These are phyloP conservation scores for Dryobotodes eremita DNA, from an alignment of 2,888 invertebrate genomes.

Conservation along the genomic window DNA sequence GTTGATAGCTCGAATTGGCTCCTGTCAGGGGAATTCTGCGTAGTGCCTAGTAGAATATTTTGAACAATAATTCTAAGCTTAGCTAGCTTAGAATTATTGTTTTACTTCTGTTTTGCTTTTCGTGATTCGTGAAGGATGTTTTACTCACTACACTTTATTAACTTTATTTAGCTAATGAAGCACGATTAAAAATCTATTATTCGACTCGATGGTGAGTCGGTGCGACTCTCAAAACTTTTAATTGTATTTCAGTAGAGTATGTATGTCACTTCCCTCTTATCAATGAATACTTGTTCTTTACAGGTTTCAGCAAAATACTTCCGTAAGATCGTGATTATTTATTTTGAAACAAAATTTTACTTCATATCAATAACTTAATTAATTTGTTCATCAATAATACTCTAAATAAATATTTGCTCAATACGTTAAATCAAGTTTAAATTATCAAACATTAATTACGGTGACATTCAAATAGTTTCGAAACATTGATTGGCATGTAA, in stretches of 20 bases:
- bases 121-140: neutral
- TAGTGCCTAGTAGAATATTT: neutral
- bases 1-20: constrained; percentile 56
- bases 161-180: neutral
- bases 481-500: constrained; percentile 63
- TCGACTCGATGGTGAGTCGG: too few relatives aligned
- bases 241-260: too few relatives aligned
- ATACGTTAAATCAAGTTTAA: constrained; percentile 20
- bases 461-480: constrained; percentile 58
- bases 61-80: constrained; percentile 8
- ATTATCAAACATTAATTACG: constrained; percentile 25
- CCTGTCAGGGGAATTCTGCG: constrained; percentile 39
- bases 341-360: neutral
- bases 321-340: neutral
- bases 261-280: too few relatives aligned
- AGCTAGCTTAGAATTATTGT: neutral
- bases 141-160: neutral
- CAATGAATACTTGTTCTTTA: neutral
- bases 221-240: too few relatives aligned
- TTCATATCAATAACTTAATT: neutral
- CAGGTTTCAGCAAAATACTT: neutral
- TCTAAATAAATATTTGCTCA: constrained; percentile 3
- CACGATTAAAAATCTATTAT: too few relatives aligned
- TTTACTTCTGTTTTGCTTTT: neutral
- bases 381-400: neutral